Conservation (phyloP, 2,113 vertebrate genomes). For the Sinocyclocheilus grahami region DNA sequence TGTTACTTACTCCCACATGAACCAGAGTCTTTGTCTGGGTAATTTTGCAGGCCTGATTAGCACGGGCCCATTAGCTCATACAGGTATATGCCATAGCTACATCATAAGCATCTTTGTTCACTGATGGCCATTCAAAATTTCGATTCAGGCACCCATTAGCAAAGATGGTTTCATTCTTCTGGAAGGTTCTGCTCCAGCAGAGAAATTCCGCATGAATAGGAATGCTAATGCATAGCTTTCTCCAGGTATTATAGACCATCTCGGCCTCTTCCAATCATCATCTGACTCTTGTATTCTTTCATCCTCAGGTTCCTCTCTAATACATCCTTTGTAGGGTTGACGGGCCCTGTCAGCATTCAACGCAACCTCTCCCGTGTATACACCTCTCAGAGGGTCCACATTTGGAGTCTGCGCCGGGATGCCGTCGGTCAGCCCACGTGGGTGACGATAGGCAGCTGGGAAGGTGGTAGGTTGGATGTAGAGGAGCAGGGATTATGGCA, state of each 20-base stretch:
- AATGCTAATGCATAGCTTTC: not conserved
- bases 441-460: constrained; percentile 88
- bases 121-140: not conserved
- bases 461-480: constrained; percentile 73
- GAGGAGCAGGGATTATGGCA: constrained; percentile 75
- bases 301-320: constrained; percentile 83
- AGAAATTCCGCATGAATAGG: not conserved
- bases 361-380: constrained; percentile 70
- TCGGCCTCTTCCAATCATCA: not conserved
- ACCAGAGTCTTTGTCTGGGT: constrained; percentile 23
- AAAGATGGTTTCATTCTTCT: no score
- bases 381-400: constrained; percentile 74
- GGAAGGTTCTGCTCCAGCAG: not conserved
- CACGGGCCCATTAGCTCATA: not conserved
- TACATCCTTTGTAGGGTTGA: constrained; percentile 82
- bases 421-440: constrained; percentile 82
- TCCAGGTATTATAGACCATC: not conserved
- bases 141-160: no score
- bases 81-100: not conserved
- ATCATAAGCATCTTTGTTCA: not conserved
- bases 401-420: constrained; percentile 86
- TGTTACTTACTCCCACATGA: constrained; percentile 32
- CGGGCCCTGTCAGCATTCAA: constrained; percentile 71
- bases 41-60: not conserved
- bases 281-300: constrained; percentile 23